phyloP scores from a whole-genome alignment of 2,888 invertebrate species.

The Hyalella azteca region DNA sequence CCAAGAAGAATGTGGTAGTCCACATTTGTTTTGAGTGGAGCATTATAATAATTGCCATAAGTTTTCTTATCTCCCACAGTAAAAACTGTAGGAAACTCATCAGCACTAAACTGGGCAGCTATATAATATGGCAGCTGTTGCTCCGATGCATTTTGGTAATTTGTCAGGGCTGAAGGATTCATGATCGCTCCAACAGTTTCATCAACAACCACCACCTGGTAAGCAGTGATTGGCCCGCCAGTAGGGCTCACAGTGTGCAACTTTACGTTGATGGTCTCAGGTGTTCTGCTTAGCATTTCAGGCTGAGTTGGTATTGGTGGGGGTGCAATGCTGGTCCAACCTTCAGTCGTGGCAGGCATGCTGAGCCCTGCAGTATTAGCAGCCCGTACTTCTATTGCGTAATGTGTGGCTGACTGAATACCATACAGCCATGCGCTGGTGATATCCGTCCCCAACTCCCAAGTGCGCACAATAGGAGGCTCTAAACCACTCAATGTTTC shows the following conservation, averaged over 20 bases:
- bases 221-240: slow-evolving; percentile 62
- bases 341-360: slow-evolving; percentile 50
- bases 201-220: slow-evolving; percentile 62
- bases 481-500: slow-evolving; percentile 48
- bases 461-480: slow-evolving; percentile 33
- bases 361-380: slow-evolving; percentile 61
- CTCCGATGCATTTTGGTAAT: slow-evolving; percentile 72
- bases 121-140: slow-evolving; percentile 80
- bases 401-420: slow-evolving; percentile 61
- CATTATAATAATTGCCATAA: slow-evolving; percentile 80
- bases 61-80: slow-evolving; percentile 76
- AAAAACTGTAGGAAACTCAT: slow-evolving; percentile 68
- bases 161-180: slow-evolving; percentile 67
- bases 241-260: slow-evolving; percentile 62
- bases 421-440: slow-evolving; percentile 45
- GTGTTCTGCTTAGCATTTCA: slow-evolving; percentile 61
- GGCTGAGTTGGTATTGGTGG: slow-evolving; percentile 63
- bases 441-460: slow-evolving; percentile 42
- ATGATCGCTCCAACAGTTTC: slow-evolving; percentile 60
- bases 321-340: slow-evolving; percentile 62
- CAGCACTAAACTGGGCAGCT: slow-evolving; percentile 77
- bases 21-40: slow-evolving; percentile 71
- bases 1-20: slow-evolving; percentile 74
- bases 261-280: slow-evolving; percentile 64
- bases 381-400: slow-evolving; percentile 62